Evolutionary conservation across 2,797 vertebrate genomes (phyloP).

Genomic region (Phataginus tetradactyla): DNA sequence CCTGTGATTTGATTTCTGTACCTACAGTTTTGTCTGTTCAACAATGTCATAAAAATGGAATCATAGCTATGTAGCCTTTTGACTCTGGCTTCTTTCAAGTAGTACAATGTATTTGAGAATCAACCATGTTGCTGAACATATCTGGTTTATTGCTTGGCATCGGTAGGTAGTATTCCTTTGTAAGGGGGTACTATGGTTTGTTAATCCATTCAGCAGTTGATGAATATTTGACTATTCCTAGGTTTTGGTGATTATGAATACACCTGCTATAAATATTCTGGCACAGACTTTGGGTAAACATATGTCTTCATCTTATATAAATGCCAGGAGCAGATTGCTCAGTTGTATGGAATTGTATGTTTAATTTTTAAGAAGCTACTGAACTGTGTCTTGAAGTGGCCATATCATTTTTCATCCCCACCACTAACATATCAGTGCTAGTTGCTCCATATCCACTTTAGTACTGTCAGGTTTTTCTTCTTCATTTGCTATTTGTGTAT

Average conservation of each 20-base stretch:
- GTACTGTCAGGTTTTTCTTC: background rate
- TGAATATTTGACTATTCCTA: background rate
- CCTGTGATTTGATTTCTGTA: background rate
- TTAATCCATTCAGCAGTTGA: background rate
- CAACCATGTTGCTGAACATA: background rate
- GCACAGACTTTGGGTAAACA: background rate
- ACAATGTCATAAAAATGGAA: background rate
- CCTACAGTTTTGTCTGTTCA: background rate
- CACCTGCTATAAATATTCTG: conserved; percentile 4
- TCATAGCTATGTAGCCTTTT: background rate
- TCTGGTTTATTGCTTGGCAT: background rate
- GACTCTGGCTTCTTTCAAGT: background rate
- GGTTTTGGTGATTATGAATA: background rate
- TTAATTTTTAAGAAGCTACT: background rate
- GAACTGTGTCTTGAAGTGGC: background rate
- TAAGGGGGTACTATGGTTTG: background rate
- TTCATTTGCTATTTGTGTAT: background rate
- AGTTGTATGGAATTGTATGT: background rate
- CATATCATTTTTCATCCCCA: background rate
- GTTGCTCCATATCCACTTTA: background rate
- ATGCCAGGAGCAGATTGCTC: background rate
- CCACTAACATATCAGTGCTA: background rate
- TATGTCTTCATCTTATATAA: conserved; percentile 5
- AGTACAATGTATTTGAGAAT: background rate
- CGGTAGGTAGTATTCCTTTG: background rate